Percentiles rank a stretch among this genome's conserved stretches.
Conservation (phyloP, 2,888 invertebrate species). For the Coenonympha glycerion region DNA sequence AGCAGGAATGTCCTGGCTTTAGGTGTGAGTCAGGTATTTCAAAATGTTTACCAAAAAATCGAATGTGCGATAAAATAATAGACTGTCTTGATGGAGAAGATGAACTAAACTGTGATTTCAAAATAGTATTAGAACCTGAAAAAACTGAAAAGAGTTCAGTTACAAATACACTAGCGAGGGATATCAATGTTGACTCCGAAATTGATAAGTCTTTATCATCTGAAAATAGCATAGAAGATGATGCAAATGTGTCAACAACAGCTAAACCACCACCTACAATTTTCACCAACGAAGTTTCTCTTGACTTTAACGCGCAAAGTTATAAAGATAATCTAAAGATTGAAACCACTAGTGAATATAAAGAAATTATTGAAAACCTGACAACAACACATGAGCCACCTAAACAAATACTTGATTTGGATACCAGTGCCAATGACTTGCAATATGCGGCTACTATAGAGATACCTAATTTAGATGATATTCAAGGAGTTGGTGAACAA, state of each 20-base stretch:
- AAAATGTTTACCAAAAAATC: conserved; percentile 80
- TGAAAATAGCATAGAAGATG: not conserved
- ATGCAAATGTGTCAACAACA: not conserved
- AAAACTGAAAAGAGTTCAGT: conserved; percentile 6
- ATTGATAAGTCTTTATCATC: not conserved
- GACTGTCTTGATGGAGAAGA: conserved; percentile 89
- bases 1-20: conserved; percentile 82
- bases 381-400: not conserved
- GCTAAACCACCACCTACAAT: not conserved
- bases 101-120: conserved; percentile 79
- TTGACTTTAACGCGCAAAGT: not conserved
- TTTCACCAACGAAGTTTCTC: not conserved
- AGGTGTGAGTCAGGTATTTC: conserved; percentile 79
- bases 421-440: conserved; percentile 29
- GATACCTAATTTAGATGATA: conserved; percentile 34
- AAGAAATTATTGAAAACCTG: not conserved
- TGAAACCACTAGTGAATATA: not conserved
- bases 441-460: conserved; percentile 42
- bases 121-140: conserved; percentile 30
- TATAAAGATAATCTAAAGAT: not conserved
- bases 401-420: conserved; percentile 7
- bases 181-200: conserved; percentile 17
- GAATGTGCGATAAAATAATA: conserved; percentile 82
- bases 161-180: conserved; percentile 19
- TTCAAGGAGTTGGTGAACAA: conserved; percentile 27